Conservation (phyloP, 2,888 invertebrate species). For the Mactromeris polynyma region DNA sequence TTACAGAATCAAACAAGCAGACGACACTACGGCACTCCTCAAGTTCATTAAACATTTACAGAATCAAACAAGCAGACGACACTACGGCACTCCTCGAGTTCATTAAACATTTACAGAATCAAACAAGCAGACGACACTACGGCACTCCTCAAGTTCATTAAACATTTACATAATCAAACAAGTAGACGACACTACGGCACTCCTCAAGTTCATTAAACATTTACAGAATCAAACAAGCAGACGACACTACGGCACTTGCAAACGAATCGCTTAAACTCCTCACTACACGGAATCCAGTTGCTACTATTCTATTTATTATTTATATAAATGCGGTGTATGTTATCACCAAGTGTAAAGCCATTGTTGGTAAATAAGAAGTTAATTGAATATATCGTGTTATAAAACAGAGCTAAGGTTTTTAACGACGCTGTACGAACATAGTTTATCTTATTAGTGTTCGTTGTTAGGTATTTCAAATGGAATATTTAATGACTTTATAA, state of each 20-base stretch:
- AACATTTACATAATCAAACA: too few relatives aligned
- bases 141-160: too few relatives aligned
- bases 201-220: not conserved
- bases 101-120: too few relatives aligned
- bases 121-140: too few relatives aligned
- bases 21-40: too few relatives aligned
- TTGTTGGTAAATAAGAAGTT: not conserved
- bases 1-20: too few relatives aligned
- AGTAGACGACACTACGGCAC: too few relatives aligned
- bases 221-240: not conserved
- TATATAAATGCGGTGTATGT: not conserved
- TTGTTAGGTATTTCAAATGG: not conserved
- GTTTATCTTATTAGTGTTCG: not conserved
- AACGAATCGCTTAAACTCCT: not conserved
- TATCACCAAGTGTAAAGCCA: not conserved
- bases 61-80: too few relatives aligned
- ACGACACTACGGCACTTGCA: not conserved
- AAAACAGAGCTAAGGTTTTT: not conserved
- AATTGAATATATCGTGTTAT: slow-evolving; percentile 5
- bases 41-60: too few relatives aligned
- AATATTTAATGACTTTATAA: not conserved
- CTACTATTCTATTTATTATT: not conserved
- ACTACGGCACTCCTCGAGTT: too few relatives aligned
- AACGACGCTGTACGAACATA: too few relatives aligned
- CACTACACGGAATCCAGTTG: not conserved